Conservation (phyloP, 2,888 invertebrate genomes). For the Busseola fusca region DNA sequence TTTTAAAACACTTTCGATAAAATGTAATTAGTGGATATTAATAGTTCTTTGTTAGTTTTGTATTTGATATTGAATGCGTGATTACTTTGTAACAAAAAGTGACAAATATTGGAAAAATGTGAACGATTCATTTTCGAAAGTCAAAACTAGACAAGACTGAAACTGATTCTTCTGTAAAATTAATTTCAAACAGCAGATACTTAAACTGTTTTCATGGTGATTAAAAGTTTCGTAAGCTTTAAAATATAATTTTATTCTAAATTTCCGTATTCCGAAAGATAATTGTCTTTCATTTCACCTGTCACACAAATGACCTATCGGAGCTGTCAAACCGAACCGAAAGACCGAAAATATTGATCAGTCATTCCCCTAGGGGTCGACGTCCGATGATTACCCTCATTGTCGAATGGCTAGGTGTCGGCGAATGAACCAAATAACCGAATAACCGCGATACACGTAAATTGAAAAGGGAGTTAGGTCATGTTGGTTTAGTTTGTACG, state of each 20-base stretch:
- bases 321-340: constrained; percentile 73
- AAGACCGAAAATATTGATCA: constrained; percentile 78
- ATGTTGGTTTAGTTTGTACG: constrained; percentile 45
- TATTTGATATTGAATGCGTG: constrained; percentile 3
- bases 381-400: constrained; percentile 76
- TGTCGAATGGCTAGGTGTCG: constrained; percentile 66
- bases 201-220: background rate
- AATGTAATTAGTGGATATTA: constrained; percentile 37
- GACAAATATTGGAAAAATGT: background rate
- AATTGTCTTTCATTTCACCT: constrained; percentile 7
- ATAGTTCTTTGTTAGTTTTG: constrained; percentile 28
- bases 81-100: background rate
- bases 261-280: background rate
- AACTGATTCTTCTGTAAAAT: background rate
- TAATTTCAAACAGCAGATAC: background rate
- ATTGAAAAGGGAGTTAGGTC: constrained; percentile 48
- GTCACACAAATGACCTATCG: constrained; percentile 62
- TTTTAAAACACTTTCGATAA: constrained; percentile 46
- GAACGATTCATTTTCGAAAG: background rate
- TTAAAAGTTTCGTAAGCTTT: background rate
- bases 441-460: constrained; percentile 50
- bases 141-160: background rate
- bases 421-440: constrained; percentile 55
- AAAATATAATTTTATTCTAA: background rate
- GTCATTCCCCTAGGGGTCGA: constrained; percentile 65